Evolutionary conservation across 2,797 vertebrate species (phyloP).

Genomic region (Trachops cirrhosus): DNA sequence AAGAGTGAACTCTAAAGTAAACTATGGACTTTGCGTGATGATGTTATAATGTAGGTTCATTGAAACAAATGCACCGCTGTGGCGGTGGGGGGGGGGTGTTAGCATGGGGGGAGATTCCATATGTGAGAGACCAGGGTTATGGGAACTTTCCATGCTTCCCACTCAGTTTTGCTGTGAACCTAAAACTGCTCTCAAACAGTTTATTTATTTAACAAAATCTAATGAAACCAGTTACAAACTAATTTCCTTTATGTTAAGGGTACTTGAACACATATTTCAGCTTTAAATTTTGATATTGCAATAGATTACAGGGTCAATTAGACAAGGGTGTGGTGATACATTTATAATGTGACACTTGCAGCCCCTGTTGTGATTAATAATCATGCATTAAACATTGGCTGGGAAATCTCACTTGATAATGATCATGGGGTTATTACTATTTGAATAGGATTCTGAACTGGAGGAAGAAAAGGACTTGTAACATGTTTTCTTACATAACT

Average conservation of each 20-base stretch:
- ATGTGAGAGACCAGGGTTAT: neutral
- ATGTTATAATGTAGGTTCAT: neutral
- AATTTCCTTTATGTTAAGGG: neutral
- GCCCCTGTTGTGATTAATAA: conserved; percentile 52
- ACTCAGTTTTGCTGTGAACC: neutral
- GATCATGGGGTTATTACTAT: conserved; percentile 32
- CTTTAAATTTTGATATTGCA: conserved; percentile 55
- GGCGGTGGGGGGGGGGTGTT: too few relatives aligned
- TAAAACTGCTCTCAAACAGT: neutral
- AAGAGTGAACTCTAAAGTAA: neutral
- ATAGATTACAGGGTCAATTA: conserved; percentile 67
- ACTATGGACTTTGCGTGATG: neutral
- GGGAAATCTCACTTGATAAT: conserved; percentile 21
- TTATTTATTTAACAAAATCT: neutral
- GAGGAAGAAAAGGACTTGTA: neutral
- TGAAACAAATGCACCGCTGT: neutral
- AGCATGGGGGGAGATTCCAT: neutral
- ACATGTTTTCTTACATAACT: neutral
- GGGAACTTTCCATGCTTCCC: neutral
- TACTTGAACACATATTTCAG: conserved; percentile 34
- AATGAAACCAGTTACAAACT: neutral
- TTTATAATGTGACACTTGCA: conserved; percentile 63
- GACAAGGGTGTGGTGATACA: conserved; percentile 51
- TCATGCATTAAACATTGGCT: conserved; percentile 55
- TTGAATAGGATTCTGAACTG: neutral